These are phyloP conservation scores for Muschampia plurimacula DNA, from an alignment of 2,888 invertebrate species.

Conservation along the genomic window DNA sequence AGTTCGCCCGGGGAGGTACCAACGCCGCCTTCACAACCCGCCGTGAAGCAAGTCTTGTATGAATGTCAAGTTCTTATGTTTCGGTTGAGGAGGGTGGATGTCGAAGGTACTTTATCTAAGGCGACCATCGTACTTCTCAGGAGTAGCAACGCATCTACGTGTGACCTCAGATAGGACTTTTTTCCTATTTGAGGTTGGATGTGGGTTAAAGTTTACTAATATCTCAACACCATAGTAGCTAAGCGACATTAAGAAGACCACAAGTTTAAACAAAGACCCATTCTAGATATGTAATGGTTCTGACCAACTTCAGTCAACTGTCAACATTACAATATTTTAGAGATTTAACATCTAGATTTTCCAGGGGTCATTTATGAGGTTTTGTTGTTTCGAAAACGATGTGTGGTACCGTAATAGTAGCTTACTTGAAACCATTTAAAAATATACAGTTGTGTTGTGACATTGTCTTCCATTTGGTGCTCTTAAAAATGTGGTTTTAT, in stretches of 20 bases:
- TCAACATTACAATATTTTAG: slow-evolving; percentile 44
- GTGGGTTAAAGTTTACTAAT: too few relatives aligned
- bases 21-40: too few relatives aligned
- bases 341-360: slow-evolving; percentile 52
- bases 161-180: too few relatives aligned
- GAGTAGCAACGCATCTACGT: too few relatives aligned
- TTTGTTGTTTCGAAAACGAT: slow-evolving; percentile 33
- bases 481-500: not conserved
- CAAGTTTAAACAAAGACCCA: slow-evolving; percentile 18
- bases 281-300: slow-evolving; percentile 40
- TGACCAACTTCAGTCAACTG: slow-evolving; percentile 29
- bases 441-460: slow-evolving; percentile 26
- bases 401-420: slow-evolving; percentile 27
- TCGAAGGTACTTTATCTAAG: too few relatives aligned
- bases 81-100: too few relatives aligned
- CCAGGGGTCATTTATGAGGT: slow-evolving; percentile 52
- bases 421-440: slow-evolving; percentile 38
- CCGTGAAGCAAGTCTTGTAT: too few relatives aligned
- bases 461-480: slow-evolving; percentile 23
- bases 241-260: slow-evolving; percentile 7
- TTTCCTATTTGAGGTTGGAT: too few relatives aligned
- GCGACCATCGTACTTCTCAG: too few relatives aligned
- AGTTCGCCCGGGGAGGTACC: too few relatives aligned
- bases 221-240: too few relatives aligned
- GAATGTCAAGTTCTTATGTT: too few relatives aligned